These are phyloP conservation scores for Notechis scutatus DNA, from an alignment of 2,113 vertebrate genomes.

Conservation along the genomic window DNA sequence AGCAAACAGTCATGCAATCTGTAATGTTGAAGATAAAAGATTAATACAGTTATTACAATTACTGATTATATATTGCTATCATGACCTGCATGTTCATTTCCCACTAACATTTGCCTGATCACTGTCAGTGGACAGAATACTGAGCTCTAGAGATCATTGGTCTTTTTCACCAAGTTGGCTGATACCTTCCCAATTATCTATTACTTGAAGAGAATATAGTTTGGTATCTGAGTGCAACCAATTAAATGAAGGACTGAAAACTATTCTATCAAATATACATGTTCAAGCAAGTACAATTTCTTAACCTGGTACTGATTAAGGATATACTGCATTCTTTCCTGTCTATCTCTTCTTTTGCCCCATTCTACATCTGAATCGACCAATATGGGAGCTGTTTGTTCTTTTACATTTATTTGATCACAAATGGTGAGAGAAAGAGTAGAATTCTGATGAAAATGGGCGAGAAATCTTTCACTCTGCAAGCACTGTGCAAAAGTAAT, in stretches of 20 bases:
- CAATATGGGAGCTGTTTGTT: not conserved
- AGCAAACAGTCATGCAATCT: not conserved
- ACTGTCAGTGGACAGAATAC: not conserved
- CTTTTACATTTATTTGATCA: not conserved
- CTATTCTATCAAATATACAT: not conserved
- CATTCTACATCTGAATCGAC: rapidly evolving
- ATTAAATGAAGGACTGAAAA: not conserved
- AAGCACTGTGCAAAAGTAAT: not conserved
- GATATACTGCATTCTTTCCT: not conserved
- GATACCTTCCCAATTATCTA: not conserved
- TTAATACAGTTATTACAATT: not conserved
- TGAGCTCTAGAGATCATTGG: not conserved
- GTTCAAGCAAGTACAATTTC: not conserved
- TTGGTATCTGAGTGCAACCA: not conserved
- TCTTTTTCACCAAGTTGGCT: not conserved
- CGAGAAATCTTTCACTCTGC: not conserved
- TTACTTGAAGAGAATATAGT: not conserved
- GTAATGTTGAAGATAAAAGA: not conserved
- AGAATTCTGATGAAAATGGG: rapidly evolving
- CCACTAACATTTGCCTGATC: not conserved
- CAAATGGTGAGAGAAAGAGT: rapidly evolving
- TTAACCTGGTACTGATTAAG: constrained; percentile 8
- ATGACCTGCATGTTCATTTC: not conserved
- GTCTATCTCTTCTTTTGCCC: not conserved
- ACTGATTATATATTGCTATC: not conserved